Evolutionary conservation across 2,113 vertebrate species (phyloP), one percentile per base, ranked within the genome.

Genomic region (Uria lomvia): DNA sequence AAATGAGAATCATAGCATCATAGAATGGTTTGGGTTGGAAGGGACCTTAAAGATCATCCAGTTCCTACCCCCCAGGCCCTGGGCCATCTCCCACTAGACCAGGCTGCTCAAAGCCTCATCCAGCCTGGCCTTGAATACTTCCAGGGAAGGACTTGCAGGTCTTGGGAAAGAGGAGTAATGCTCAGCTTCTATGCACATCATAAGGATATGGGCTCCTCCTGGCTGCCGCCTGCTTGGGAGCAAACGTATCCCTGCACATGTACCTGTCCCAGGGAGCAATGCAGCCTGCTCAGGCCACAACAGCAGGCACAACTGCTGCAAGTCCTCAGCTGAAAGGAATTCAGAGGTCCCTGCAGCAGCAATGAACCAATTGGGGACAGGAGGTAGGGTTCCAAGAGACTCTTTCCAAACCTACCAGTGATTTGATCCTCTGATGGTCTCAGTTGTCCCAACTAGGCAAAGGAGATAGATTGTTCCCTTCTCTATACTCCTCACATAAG

Each of bases 221-320:
- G 3, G 42, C 66, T 65, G 45, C 70, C 42, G 12, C n/a, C 45
- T 30, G 43, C 58, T 55, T 1, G 0, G 15, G 36, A 56, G 59
- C 70, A 81, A 63, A 55, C 58, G 0, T 26, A 9, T 8, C 53
- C 1, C n/a, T 8, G 18, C 49, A 55, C 12, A 4, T 2, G 4
- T 11, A 16, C 63, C n/a, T 3, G 0, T 22, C 52, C 8, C 12
- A 50, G 74, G 34, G 0, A 56, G 55, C 0, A 30, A 15, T 3
- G 49, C 53, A 81, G 43, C 65, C 23, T 5, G 3, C 77, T 50
- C 59, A 30, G 47, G n/a, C 43, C 76, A 58, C 5, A 11, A 38
- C 4, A 79, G 45, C 22, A 19, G 42, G 52, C 15, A 30, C 10
- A 23, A 6, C 24, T 30, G 26, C 43, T 50, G 1, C 14, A 30